Conservation (phyloP, 2,797 vertebrate genomes). For the Sylvia borin region DNA sequence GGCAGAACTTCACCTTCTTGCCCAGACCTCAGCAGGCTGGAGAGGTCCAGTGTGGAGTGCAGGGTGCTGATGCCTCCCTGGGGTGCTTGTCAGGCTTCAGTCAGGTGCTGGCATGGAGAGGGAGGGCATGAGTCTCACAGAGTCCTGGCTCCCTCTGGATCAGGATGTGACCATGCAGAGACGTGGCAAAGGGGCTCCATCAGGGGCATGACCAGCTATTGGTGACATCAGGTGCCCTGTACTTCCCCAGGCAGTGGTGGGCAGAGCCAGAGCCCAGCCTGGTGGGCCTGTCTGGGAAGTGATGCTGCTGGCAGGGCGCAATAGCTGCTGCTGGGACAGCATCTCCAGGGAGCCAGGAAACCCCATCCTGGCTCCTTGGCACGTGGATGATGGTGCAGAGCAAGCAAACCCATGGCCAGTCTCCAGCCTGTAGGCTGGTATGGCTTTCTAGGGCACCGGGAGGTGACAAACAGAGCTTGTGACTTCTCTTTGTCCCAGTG, state of each 20-base stretch:
- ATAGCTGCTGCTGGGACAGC: neutral
- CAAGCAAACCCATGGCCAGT: neutral
- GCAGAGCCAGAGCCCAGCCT: neutral
- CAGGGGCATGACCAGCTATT: neutral
- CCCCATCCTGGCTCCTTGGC: neutral
- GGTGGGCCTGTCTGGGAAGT: neutral
- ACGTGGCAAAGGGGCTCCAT: neutral
- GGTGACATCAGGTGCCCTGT: neutral
- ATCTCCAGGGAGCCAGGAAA: neutral
- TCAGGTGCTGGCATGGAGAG: neutral
- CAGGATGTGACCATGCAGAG: neutral
- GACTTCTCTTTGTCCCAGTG: slow-evolving; percentile 40
- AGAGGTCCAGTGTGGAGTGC: neutral
- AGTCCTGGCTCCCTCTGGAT: neutral
- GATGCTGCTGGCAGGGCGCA: neutral
- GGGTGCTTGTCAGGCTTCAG: neutral
- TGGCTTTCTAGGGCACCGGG: slow-evolving; percentile 1
- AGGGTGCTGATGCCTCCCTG: neutral
- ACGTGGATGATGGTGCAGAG: neutral
- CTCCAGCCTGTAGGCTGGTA: neutral
- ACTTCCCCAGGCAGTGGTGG: neutral
- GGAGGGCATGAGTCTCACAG: neutral
- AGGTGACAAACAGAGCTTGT: slow-evolving; percentile 56
- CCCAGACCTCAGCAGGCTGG: neutral
- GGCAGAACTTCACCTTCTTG: neutral